These are phyloP conservation scores for Germaria angustata DNA, from an alignment of 2,888 invertebrate species.

Conservation along the genomic window DNA sequence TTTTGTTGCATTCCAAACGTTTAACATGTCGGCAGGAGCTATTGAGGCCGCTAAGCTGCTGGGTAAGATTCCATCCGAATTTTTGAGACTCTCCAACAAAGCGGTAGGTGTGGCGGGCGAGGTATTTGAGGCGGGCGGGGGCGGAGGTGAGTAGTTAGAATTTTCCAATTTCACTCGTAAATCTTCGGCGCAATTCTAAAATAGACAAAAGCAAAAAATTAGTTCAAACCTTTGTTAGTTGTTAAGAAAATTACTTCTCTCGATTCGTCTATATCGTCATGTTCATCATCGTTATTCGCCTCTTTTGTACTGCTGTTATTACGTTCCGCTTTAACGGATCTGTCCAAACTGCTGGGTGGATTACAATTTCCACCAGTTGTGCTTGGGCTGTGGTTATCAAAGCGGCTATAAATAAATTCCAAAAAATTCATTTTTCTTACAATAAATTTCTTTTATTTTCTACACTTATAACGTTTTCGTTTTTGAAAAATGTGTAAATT, in stretches of 20 bases:
- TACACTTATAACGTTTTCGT: too few species aligned
- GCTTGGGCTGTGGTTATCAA: slow-evolving; percentile 80
- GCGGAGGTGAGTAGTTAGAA: slow-evolving; percentile 82
- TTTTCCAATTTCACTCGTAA: slow-evolving; percentile 86
- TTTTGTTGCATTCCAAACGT: slow-evolving; percentile 84
- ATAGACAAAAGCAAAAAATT: background rate
- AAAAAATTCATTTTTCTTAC: slow-evolving; percentile 31
- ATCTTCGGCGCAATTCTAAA: slow-evolving; percentile 83
- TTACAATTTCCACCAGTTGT: slow-evolving; percentile 78
- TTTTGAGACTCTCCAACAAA: slow-evolving; percentile 78
- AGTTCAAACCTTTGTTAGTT: background rate
- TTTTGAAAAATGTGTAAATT: too few species aligned
- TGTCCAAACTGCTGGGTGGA: slow-evolving; percentile 72
- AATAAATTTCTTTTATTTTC: slow-evolving; percentile 38
- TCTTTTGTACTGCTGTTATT: slow-evolving; percentile 80
- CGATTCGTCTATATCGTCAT: slow-evolving; percentile 78
- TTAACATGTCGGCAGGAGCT: slow-evolving; percentile 82
- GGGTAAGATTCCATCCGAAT: slow-evolving; percentile 76
- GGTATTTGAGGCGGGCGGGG: slow-evolving; percentile 83
- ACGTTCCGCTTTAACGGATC: slow-evolving; percentile 78
- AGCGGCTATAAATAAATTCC: slow-evolving; percentile 73
- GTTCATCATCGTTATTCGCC: slow-evolving; percentile 78
- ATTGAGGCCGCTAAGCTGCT: slow-evolving; percentile 79
- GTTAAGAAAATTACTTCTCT: slow-evolving; percentile 75
- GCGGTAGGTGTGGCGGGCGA: slow-evolving; percentile 82